These are phyloP conservation scores for Chouioia cunea DNA, from an alignment of 2,888 invertebrate genomes.

Conservation along the genomic window DNA sequence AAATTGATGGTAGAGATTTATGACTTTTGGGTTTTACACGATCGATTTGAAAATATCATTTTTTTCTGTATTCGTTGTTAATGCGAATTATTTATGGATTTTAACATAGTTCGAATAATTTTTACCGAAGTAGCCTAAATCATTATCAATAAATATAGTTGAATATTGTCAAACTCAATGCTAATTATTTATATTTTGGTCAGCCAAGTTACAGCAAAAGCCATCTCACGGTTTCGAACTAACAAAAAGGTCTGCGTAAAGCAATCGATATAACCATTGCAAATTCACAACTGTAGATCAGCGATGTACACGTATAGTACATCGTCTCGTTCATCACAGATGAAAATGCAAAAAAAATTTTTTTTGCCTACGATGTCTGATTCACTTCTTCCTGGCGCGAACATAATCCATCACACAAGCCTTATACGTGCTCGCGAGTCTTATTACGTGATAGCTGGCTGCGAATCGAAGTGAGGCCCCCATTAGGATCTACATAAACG, in stretches of 20 bases:
- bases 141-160: too few species aligned
- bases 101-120: too few species aligned
- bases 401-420: slow-evolving; percentile 36
- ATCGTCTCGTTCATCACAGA: slow-evolving; percentile 35
- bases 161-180: too few species aligned
- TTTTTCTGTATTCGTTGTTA: too few species aligned
- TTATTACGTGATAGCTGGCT: slow-evolving; percentile 30
- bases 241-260: slow-evolving; percentile 36
- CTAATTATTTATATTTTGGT: too few species aligned
- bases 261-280: slow-evolving; percentile 7
- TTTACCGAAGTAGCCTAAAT: too few species aligned
- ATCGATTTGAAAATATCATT: too few species aligned
- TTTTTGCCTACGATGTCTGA: slow-evolving; percentile 32
- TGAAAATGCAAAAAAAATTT: slow-evolving; percentile 18
- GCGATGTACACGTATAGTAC: not conserved
- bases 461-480: slow-evolving; percentile 27
- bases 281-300: too few species aligned
- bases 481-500: slow-evolving; percentile 38
- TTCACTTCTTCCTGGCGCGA: slow-evolving; percentile 19
- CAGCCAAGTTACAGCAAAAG: too few species aligned
- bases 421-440: slow-evolving; percentile 11
- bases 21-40: too few species aligned
- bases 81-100: too few species aligned
- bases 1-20: too few species aligned
- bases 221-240: not conserved